Conservation (phyloP, 2,888 invertebrate species). For the Notodonta ziczac region DNA sequence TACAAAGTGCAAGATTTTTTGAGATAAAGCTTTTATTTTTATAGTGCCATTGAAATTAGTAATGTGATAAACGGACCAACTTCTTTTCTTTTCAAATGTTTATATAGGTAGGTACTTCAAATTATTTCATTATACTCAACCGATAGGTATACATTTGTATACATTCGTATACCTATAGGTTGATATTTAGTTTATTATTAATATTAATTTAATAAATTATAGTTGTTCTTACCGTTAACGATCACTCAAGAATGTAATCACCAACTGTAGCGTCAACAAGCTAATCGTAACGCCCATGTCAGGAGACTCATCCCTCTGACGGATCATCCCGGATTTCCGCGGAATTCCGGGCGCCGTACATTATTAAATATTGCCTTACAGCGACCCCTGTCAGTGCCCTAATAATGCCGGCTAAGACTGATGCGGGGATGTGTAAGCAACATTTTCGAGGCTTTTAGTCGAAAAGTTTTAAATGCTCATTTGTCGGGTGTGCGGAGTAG, state of each 20-base stretch:
- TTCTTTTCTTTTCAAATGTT: no score
- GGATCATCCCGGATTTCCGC: background rate
- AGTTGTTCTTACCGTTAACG: no score
- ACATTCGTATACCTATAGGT: no score
- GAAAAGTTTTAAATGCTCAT: constrained; percentile 7
- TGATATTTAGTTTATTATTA: no score
- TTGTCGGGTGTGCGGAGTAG: constrained; percentile 2
- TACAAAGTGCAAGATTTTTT: no score
- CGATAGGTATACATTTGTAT: no score
- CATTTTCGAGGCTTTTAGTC: constrained; percentile 3
- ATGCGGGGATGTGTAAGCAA: constrained; percentile 4
- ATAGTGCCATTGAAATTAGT: no score
- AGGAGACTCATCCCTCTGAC: background rate
- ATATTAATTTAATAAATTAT: no score
- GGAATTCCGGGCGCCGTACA: background rate
- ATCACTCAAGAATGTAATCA: background rate
- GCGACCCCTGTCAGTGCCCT: background rate
- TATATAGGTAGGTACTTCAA: no score
- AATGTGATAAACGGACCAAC: no score
- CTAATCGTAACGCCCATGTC: background rate
- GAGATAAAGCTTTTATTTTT: no score
- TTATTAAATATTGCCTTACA: constrained; percentile 1
- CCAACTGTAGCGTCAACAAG: background rate
- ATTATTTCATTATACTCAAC: no score
- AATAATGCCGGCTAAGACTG: background rate